Percentiles rank a stretch among this genome's conserved stretches.
Evolutionary conservation across 2,888 invertebrate species (phyloP).

Genomic region (Rotaria macrura): DNA sequence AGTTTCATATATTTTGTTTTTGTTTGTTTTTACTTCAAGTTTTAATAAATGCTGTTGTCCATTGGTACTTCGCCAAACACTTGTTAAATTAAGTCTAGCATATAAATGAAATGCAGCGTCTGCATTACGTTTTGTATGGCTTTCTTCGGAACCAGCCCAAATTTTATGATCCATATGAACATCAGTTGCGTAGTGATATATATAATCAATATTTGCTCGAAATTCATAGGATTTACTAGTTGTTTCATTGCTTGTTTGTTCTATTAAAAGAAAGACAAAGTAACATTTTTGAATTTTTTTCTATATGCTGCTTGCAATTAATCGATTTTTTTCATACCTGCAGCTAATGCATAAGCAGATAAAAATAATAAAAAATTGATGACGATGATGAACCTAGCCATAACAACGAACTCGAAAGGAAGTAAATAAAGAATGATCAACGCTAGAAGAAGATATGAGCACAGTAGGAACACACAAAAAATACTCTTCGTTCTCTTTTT

Average conservation of each 20-base stretch:
- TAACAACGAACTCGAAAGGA: neutral
- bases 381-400: neutral
- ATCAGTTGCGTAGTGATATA: slow-evolving; percentile 2
- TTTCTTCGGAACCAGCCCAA: neutral
- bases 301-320: neutral
- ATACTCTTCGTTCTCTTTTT: neutral
- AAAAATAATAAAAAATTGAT: neutral
- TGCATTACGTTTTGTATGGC: neutral
- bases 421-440: neutral
- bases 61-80: neutral
- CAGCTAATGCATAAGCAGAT: neutral
- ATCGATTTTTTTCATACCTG: neutral
- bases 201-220: slow-evolving; percentile 9
- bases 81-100: neutral
- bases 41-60: neutral
- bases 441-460: neutral
- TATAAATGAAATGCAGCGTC: slow-evolving; percentile 19
- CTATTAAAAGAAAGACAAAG: neutral
- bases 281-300: too few relatives aligned
- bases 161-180: slow-evolving; percentile 21
- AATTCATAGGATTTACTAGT: neutral
- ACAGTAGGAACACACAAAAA: neutral
- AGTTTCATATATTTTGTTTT: too few relatives aligned
- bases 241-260: neutral
- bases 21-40: neutral